Percentiles rank a stretch among this genome's conserved stretches.
Evolutionary conservation across 2,888 invertebrate genomes (phyloP).

Genomic region (Macrophya annulata): DNA sequence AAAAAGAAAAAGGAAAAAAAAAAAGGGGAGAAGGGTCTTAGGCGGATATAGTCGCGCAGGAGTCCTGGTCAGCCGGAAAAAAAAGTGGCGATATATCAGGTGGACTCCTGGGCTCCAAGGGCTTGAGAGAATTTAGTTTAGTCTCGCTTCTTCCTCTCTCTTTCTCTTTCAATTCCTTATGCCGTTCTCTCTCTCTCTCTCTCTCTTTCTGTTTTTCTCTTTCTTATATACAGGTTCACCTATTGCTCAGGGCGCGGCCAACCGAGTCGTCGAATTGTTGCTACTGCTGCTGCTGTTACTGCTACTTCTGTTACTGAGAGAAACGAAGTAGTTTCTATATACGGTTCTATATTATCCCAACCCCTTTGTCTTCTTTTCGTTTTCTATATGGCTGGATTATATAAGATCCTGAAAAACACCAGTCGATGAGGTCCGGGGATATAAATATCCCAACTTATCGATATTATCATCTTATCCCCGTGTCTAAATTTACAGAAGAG

Average conservation of each 20-base stretch:
- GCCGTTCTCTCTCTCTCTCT: not conserved
- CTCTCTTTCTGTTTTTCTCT: not conserved
- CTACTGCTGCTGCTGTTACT: not conserved
- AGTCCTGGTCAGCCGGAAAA: conserved; percentile 32
- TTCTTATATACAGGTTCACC: not conserved
- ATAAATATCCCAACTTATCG: conserved; percentile 14
- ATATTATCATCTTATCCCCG: not conserved
- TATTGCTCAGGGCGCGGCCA: conserved; percentile 34
- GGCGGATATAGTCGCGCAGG: not conserved
- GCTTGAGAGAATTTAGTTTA: conserved; percentile 37
- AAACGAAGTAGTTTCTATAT: not conserved
- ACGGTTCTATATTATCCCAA: not conserved
- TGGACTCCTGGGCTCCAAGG: conserved; percentile 32
- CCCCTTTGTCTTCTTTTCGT: not conserved
- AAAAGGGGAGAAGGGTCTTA: conserved; percentile 6
- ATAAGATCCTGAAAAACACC: conserved; percentile 2
- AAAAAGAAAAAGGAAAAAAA: not conserved
- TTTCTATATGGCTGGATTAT: not conserved
- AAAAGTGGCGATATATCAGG: conserved; percentile 32
- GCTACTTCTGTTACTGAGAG: not conserved
- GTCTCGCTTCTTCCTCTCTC: not conserved
- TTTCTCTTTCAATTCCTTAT: not conserved
- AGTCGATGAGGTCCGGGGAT: conserved; percentile 23
- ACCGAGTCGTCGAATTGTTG: not conserved
- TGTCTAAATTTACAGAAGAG: not conserved